Conservation (phyloP, 2,113 vertebrate species). For the Ginglymostoma cirratum region DNA sequence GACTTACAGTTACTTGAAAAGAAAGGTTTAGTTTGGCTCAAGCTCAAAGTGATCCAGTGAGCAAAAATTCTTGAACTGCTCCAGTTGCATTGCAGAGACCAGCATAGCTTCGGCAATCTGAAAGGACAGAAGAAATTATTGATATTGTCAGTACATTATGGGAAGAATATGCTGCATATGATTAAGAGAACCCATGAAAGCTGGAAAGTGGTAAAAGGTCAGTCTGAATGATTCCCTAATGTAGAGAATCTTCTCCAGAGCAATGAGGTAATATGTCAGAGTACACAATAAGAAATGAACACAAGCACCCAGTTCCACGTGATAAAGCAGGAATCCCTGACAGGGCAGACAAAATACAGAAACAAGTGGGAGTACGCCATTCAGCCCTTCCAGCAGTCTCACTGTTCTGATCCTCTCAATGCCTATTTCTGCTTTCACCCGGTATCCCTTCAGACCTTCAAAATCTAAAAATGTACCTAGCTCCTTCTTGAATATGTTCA, state of each 20-base stretch:
- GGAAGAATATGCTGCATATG: background rate
- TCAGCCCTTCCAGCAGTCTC: too few species aligned
- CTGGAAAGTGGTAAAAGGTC: background rate
- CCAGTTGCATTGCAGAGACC: background rate
- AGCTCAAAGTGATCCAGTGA: background rate
- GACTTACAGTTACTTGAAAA: slow-evolving; percentile 22
- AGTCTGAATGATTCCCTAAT: background rate
- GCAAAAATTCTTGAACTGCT: background rate
- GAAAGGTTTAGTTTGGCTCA: background rate
- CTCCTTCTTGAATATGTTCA: too few species aligned
- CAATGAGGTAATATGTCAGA: background rate
- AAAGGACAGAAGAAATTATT: background rate
- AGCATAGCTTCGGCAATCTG: background rate
- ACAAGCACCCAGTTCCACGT: background rate
- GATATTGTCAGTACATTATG: background rate
- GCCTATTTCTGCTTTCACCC: too few species aligned
- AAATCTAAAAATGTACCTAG: too few species aligned
- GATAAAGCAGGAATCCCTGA: background rate
- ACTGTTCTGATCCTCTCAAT: too few species aligned
- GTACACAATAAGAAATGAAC: background rate
- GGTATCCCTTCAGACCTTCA: too few species aligned
- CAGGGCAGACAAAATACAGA: background rate
- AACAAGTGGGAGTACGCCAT: too few species aligned
- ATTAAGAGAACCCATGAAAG: background rate
- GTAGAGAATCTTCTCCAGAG: background rate